Evolutionary conservation across 2,797 vertebrate genomes (phyloP), one percentile per base, ranked within the genome.

Genomic region (Alfaro cultratus): DNA sequence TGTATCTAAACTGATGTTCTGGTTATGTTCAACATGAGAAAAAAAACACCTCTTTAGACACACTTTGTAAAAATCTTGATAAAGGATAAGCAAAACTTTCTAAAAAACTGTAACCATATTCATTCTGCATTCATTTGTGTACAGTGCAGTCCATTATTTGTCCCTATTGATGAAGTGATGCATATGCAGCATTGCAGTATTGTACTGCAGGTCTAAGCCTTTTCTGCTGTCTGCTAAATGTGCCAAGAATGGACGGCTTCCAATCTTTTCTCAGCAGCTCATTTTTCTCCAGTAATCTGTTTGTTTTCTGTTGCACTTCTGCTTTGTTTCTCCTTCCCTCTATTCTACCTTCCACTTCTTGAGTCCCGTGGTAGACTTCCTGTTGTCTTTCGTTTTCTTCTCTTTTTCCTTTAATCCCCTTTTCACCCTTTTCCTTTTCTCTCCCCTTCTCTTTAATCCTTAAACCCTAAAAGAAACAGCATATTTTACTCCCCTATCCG

Each of bases 141-240:
- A 78, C 31, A 46, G 79, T 77, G 43, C 75, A 74, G 79, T 77
- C 55, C 73, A 73, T 79, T 82, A 80, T 80, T 53, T 81, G 47
- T 51, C 12, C 73, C 79, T 85, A 73, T 85, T 90, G 80, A 89
- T 84, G 86, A 85, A 84, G 77, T 79, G 74, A 83, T 88, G 86
- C 83, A 79, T 85, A 64, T 76, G 71, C 55, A 85, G 77, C 71
- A 16, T 46, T 88, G 84, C 57, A 41, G 83, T 51, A 77, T 70
- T 55, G 29, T 82, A 79, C 81, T 86, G 88, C 84, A 84, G 87
- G 80, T 78, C 80, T 83, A 70, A 90, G 57, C 83, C 84, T 88
- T 80, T 51, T 72, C 74, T 78, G 70, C 39, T 70, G 70, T 53
- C 81, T 87, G 86, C 82, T 90, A 89, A 86, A 87, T 79, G 73